phyloP scores from a whole-genome alignment of 1,140 invertebrate genomes.

The Sesamia nonagrioides region DNA sequence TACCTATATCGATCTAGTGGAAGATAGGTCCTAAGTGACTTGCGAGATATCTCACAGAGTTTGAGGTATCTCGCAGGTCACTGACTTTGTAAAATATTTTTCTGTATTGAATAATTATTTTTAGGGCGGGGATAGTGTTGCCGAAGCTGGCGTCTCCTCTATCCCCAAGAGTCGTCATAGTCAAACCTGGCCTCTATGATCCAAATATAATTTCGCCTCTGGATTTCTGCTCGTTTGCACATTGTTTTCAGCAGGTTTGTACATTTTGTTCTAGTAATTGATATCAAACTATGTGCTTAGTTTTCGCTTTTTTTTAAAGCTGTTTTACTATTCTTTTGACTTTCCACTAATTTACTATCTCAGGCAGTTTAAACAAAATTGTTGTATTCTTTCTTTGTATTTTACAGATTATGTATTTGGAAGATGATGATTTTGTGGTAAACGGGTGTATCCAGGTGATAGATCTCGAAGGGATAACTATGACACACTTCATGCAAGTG shows the following conservation, averaged over 20 bases:
- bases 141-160: slow-evolving; percentile 17
- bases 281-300: too few relatives aligned
- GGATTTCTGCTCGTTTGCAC: background rate
- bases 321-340: too few relatives aligned
- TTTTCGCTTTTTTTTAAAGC: too few relatives aligned
- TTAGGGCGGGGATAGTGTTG: slow-evolving; percentile 13
- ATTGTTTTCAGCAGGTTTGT: slow-evolving; percentile 27
- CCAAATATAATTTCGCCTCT: background rate
- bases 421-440: slow-evolving; percentile 72
- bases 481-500: slow-evolving; percentile 66
- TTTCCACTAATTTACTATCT: too few relatives aligned
- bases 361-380: background rate
- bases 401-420: slow-evolving; percentile 68
- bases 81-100: too few relatives aligned
- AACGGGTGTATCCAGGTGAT: slow-evolving; percentile 67
- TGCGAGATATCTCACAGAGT: background rate
- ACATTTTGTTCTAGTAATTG: background rate
- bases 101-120: background rate
- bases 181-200: slow-evolving; percentile 18
- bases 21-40: too few relatives aligned
- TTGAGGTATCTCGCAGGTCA: too few relatives aligned
- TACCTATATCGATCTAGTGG: too few relatives aligned
- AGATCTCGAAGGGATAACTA: slow-evolving; percentile 76
- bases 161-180: background rate
- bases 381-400: background rate